phyloP scores from a whole-genome alignment of 2,113 vertebrate genomes.

The Callithrix jacchus region DNA sequence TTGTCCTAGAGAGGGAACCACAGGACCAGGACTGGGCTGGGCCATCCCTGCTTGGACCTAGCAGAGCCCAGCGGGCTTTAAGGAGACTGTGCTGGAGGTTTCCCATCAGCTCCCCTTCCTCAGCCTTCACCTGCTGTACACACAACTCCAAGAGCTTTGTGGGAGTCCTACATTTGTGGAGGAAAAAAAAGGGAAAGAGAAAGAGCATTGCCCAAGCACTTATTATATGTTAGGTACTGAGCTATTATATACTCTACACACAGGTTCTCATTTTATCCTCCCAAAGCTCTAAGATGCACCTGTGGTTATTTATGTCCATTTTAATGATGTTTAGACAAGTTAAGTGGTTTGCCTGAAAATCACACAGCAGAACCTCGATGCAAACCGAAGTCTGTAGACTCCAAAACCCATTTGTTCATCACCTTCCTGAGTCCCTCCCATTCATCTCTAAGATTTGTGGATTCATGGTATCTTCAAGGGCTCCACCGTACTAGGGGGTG shows the following conservation, averaged over 20 bases:
- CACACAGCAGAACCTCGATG: not conserved
- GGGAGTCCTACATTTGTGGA: not conserved
- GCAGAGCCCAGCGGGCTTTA: not conserved
- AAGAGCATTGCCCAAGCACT: not conserved
- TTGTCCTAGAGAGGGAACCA: not conserved
- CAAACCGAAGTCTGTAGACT: not conserved
- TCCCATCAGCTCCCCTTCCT: not conserved
- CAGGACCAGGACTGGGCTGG: not conserved
- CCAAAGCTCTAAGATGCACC: not conserved
- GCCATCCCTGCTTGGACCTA: not conserved
- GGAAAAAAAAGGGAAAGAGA: not conserved
- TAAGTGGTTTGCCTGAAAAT: not conserved
- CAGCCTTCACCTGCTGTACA: not conserved
- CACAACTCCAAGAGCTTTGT: not conserved
- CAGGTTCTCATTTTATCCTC: not conserved
- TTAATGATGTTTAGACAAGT: not conserved
- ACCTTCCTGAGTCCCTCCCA: not conserved
- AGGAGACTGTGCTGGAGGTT: not conserved
- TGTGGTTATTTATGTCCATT: not conserved
- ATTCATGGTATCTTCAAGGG: not conserved
- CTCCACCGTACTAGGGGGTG: accelerated
- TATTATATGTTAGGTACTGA: not conserved
- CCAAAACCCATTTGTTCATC: not conserved
- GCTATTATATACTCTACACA: not conserved
- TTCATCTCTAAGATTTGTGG: too few species aligned